Conservation (phyloP, 2,888 invertebrate species). For the Drosophila kuntzei region DNA sequence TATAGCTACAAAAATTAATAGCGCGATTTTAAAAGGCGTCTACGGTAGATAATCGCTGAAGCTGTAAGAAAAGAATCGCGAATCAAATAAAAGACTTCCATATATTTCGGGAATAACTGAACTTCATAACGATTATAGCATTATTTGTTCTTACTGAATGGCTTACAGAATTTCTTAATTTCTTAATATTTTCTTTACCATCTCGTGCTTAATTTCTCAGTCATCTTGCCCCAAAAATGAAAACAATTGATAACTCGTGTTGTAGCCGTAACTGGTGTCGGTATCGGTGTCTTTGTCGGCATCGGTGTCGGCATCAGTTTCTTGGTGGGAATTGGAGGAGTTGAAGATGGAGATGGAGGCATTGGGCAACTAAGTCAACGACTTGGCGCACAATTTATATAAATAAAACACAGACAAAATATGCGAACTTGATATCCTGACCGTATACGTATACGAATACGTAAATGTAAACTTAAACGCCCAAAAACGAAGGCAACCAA, state of each 20-base stretch:
- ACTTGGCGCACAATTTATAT: constrained; percentile 66
- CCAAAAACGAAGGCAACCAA: constrained; percentile 8
- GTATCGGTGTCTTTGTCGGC: constrained; percentile 10
- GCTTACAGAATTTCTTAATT: not conserved
- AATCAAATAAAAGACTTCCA: too few relatives aligned
- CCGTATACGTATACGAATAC: constrained; percentile 25
- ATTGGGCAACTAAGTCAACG: constrained; percentile 58
- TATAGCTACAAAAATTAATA: too few relatives aligned
- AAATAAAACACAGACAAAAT: constrained; percentile 72
- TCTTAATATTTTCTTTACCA: not conserved
- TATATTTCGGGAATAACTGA: too few relatives aligned
- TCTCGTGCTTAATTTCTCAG: constrained; percentile 22
- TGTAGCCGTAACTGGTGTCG: not conserved
- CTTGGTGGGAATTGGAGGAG: not conserved
- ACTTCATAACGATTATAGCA: too few relatives aligned
- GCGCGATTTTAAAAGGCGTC: too few relatives aligned
- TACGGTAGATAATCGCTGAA: too few relatives aligned
- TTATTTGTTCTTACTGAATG: too few relatives aligned
- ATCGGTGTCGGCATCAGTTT: constrained; percentile 13
- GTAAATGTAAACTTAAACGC: constrained; percentile 21
- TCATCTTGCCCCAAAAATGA: not conserved
- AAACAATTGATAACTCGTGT: constrained; percentile 54
- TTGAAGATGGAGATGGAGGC: not conserved
- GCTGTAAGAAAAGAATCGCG: too few relatives aligned
- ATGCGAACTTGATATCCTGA: constrained; percentile 74